These are phyloP conservation scores for Drosophila kuntzei DNA, from an alignment of 2,888 invertebrate species.

Conservation along the genomic window DNA sequence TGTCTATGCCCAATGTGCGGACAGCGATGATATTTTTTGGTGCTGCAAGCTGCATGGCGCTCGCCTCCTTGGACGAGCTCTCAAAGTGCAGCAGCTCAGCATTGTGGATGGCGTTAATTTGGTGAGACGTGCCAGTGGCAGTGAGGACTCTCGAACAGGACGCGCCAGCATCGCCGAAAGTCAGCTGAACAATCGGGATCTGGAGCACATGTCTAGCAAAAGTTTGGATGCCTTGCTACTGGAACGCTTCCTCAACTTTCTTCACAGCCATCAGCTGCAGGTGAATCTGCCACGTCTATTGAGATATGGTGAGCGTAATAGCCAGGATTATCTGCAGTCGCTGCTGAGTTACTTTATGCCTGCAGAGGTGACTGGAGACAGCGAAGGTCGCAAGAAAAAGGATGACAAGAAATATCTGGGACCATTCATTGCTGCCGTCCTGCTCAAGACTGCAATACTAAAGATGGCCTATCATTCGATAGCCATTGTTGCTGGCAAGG, in stretches of 20 bases:
- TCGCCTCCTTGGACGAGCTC: slow-evolving; percentile 88
- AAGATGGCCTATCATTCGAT: slow-evolving; percentile 91
- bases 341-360: slow-evolving; percentile 85
- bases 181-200: slow-evolving; percentile 87
- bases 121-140: slow-evolving; percentile 75
- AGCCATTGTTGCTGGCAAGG: slow-evolving; percentile 92
- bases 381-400: slow-evolving; percentile 87
- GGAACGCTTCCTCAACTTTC: slow-evolving; percentile 87
- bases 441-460: slow-evolving; percentile 90
- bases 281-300: slow-evolving; percentile 86
- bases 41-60: slow-evolving; percentile 90
- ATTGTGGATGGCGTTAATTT: slow-evolving; percentile 88
- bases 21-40: slow-evolving; percentile 88
- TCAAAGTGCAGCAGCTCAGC: slow-evolving; percentile 88
- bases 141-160: slow-evolving; percentile 82
- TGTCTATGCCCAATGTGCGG: slow-evolving; percentile 87
- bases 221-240: slow-evolving; percentile 88
- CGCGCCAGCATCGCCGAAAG: slow-evolving; percentile 81
- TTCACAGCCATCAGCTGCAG: slow-evolving; percentile 88
- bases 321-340: slow-evolving; percentile 77
- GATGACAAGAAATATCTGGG: slow-evolving; percentile 88
- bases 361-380: slow-evolving; percentile 62
- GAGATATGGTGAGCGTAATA: slow-evolving; percentile 86
- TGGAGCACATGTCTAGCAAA: slow-evolving; percentile 88
- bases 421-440: slow-evolving; percentile 89